phyloP scores from a whole-genome alignment of 1,140 invertebrate species.

The Neotoxoptera formosana region DNA sequence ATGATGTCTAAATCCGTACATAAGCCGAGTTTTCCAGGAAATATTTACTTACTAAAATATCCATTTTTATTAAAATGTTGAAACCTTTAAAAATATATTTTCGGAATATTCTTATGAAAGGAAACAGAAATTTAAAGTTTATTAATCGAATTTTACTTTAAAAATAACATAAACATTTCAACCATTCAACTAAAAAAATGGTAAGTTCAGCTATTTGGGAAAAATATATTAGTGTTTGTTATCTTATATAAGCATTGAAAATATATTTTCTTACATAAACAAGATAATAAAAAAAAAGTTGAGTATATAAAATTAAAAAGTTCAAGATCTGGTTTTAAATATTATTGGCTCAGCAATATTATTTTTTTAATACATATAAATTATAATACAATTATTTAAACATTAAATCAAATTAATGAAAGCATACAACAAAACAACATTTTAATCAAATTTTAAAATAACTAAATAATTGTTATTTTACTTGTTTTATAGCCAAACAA shows the following conservation, averaged over 20 bases:
- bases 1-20: slow-evolving; percentile 53
- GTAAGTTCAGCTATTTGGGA: too few relatives aligned
- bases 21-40: slow-evolving; percentile 9
- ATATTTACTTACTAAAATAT: slow-evolving; percentile 35
- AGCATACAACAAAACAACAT: not conserved
- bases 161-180: not conserved
- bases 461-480: not conserved
- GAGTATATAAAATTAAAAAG: too few relatives aligned
- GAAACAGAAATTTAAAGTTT: not conserved
- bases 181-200: not conserved
- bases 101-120: not conserved
- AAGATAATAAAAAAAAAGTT: too few relatives aligned
- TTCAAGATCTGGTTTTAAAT: too few relatives aligned
- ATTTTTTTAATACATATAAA: not conserved
- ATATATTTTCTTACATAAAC: too few relatives aligned
- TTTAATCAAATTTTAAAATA: not conserved
- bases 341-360: too few relatives aligned
- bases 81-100: not conserved
- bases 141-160: not conserved
- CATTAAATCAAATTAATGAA: not conserved
- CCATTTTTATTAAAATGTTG: slow-evolving; percentile 6
- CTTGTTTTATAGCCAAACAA: not conserved
- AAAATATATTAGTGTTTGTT: too few relatives aligned
- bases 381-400: not conserved
- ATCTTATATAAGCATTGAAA: too few relatives aligned